Base-by-base conservation (phyloP, 2,888 invertebrate genomes). In the Toxonevra muliebris region DNA sequence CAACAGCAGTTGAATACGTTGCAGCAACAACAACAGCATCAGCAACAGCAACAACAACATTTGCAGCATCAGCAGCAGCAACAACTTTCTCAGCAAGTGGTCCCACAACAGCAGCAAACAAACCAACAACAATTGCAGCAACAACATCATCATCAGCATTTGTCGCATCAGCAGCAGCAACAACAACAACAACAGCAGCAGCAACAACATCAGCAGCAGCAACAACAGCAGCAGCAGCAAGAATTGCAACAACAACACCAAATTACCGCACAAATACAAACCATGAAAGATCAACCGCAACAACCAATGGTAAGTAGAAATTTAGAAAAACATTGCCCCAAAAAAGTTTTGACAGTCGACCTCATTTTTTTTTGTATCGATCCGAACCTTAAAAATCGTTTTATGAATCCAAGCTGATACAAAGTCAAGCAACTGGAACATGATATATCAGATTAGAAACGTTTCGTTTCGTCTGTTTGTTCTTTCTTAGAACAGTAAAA, bases 211-310 rank as follows among this genome's bases (percentile, higher is more conserved):
- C 79, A 77, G 0, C 79, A 76, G 7, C 76, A 77, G 9, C 77
- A 76, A 30, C 76, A 77, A 17, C 79, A 79, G n/a, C 79, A 79
- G 62, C 78, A 82, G 62, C 83, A 83, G 66, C 81, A 80, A 74
- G 80, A 82, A 65, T 80, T 77, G 69, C 78, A 77, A 68, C 82
- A 82, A 68, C 80, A 80, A 70, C 84, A 83, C 79, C 84, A 83
- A 78, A 80, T 84, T 73, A 81, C 83, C 74, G 82, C 85, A 80
- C 84, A 85, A 82, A 82, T 84, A 70, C 85, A 85, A 80, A 83
- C 83, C 76, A 86, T 86, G 85, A 86, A 86, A 79, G 85, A 86
- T 81, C 86, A 85, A 81, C 85, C 84, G 69, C 86, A 86, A 74
- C 86, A 85, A 76, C 85, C 86, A 50, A 86, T 85, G 85, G 85